Percentiles rank a stretch among this genome's conserved stretches.
phyloP scores from a whole-genome alignment of 2,888 invertebrate genomes.

The Clanis bilineata region DNA sequence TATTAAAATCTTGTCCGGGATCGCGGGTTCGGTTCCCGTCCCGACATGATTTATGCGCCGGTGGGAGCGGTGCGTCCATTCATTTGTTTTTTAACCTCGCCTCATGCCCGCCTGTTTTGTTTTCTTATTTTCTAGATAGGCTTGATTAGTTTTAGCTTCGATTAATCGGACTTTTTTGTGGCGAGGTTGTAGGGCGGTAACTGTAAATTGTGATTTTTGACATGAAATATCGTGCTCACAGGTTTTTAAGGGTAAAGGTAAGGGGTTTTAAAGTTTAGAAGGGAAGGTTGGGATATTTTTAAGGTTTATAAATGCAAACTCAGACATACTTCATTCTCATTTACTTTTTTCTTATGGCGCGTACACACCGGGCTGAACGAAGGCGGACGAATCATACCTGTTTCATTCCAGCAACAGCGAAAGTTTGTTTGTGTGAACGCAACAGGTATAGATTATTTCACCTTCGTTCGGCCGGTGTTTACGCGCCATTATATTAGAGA shows the following conservation, averaged over 20 bases:
- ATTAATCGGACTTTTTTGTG: conserved; percentile 59
- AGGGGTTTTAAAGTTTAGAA: no score
- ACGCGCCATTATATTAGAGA: no score
- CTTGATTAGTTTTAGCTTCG: conserved; percentile 77
- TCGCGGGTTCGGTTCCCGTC: conserved; percentile 61
- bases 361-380: no score
- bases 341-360: no score
- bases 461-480: no score
- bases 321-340: not conserved
- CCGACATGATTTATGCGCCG: conserved; percentile 69
- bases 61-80: conserved; percentile 64
- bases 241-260: conserved; percentile 2
- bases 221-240: conserved; percentile 23
- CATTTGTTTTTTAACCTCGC: conserved; percentile 70
- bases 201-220: conserved; percentile 43
- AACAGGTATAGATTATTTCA: no score
- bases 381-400: no score
- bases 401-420: no score
- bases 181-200: conserved; percentile 34
- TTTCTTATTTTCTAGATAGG: conserved; percentile 65
- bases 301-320: not conserved
- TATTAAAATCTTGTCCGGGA: conserved; percentile 72
- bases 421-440: no score
- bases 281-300: not conserved
- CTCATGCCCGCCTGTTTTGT: conserved; percentile 46